phyloP scores from a whole-genome alignment of 2,797 vertebrate species.

The Lycodopsis pacificus region DNA sequence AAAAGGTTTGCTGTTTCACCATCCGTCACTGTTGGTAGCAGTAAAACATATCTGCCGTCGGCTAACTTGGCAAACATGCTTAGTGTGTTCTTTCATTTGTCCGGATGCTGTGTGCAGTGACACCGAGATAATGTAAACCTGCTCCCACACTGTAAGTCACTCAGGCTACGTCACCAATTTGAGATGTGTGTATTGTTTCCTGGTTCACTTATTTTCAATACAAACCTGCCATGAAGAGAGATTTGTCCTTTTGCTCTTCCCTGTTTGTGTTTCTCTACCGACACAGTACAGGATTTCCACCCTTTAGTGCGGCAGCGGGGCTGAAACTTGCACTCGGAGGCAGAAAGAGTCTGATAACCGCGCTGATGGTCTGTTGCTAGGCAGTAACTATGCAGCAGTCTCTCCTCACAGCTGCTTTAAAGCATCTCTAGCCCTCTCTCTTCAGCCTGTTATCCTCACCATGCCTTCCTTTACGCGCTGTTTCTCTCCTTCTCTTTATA shows the following conservation, averaged over 20 bases:
- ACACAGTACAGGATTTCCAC: slow-evolving; percentile 30
- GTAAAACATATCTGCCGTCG: slow-evolving; percentile 21
- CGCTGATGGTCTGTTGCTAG: slow-evolving; percentile 81
- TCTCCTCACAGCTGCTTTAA: slow-evolving; percentile 52
- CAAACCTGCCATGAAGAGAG: background rate
- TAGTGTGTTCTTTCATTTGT: background rate
- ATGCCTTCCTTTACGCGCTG: background rate
- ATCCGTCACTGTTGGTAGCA: slow-evolving; percentile 35
- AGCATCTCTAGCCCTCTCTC: slow-evolving; percentile 19
- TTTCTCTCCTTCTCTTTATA: slow-evolving; percentile 4
- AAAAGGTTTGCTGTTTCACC: slow-evolving; percentile 26
- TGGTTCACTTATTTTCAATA: background rate
- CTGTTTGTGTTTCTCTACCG: slow-evolving; percentile 2
- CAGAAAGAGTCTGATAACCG: slow-evolving; percentile 64
- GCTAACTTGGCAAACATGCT: slow-evolving; percentile 25
- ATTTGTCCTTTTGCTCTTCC: slow-evolving; percentile 11
- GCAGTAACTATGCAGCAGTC: slow-evolving; percentile 84
- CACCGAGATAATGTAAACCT: slow-evolving; percentile 11
- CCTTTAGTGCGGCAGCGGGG: slow-evolving; percentile 33
- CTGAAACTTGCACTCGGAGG: slow-evolving; percentile 68
- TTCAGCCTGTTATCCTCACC: background rate
- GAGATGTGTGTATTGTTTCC: background rate
- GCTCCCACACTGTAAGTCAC: background rate
- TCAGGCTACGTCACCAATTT: background rate
- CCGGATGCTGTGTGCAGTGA: background rate